These are phyloP conservation scores for Harpalus rubripes DNA, from an alignment of 2,888 invertebrate genomes.

Conservation along the genomic window DNA sequence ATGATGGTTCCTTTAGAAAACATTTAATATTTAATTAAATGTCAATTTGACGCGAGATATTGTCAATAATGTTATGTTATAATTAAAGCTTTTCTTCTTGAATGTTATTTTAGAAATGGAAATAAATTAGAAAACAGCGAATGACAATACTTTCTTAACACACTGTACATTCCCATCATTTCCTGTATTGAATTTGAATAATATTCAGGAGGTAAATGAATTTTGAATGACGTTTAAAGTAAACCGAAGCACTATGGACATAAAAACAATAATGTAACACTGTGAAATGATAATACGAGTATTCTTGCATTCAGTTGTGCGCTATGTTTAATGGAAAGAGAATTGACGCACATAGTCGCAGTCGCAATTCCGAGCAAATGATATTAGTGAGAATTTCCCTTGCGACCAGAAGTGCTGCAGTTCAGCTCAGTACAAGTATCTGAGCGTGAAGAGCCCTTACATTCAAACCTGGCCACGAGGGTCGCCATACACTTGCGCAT, in stretches of 20 bases:
- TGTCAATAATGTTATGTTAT: too few species aligned
- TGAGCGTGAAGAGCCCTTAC: slow-evolving; percentile 10
- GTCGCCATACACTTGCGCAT: neutral
- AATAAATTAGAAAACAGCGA: too few species aligned
- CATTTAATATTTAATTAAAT: too few species aligned
- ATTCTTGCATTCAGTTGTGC: slow-evolving; percentile 10
- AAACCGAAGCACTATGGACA: neutral
- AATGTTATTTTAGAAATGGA: too few species aligned
- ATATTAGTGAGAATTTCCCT: slow-evolving; percentile 77
- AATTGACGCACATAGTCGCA: slow-evolving; percentile 54
- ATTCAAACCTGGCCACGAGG: slow-evolving; percentile 1
- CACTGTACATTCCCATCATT: too few species aligned
- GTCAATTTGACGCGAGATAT: too few species aligned
- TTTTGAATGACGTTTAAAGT: neutral
- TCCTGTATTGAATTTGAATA: too few species aligned
- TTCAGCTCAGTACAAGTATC: slow-evolving; percentile 48
- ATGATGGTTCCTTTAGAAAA: too few species aligned
- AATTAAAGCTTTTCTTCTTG: too few species aligned
- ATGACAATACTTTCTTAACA: too few species aligned
- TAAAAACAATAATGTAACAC: neutral
- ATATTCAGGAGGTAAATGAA: neutral
- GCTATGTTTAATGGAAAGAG: slow-evolving; percentile 58
- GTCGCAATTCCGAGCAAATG: slow-evolving; percentile 71
- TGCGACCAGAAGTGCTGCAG: slow-evolving; percentile 71
- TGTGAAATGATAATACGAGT: slow-evolving; percentile 32